Conservation (phyloP, 2,888 invertebrate species). For the Bruchidius siliquastri region DNA sequence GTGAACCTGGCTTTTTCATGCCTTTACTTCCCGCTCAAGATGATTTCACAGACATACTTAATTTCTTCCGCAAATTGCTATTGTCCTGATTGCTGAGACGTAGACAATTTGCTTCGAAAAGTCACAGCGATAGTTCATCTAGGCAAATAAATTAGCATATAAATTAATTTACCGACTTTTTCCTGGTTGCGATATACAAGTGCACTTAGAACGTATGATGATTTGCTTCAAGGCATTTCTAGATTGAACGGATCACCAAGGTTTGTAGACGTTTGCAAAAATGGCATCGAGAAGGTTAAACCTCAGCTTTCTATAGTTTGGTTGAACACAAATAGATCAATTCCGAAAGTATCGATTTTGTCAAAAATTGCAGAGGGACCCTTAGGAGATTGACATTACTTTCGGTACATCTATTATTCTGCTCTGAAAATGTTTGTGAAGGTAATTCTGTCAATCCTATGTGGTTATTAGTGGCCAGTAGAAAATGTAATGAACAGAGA, state of each 20-base stretch:
- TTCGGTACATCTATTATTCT: no score
- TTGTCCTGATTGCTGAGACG: neutral
- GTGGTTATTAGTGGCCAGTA: no score
- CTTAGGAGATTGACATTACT: no score
- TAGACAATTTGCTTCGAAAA: neutral
- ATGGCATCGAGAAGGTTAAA: neutral
- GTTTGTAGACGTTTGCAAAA: neutral
- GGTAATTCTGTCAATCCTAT: no score
- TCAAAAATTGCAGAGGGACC: no score
- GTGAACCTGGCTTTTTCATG: neutral
- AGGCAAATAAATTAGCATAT: neutral
- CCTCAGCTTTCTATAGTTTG: neutral
- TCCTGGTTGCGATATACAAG: neutral
- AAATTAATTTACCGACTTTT: neutral
- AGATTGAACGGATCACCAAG: neutral
- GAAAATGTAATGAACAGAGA: no score
- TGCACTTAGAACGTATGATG: neutral
- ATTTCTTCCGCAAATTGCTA: neutral
- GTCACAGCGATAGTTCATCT: neutral
- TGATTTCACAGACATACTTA: neutral
- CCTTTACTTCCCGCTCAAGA: neutral
- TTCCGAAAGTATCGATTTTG: no score
- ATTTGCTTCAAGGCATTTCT: neutral
- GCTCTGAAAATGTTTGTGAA: no score
- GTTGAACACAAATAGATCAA: no score